Conservation (phyloP, 2,113 vertebrate species). For the Variabilichromis moorii region DNA sequence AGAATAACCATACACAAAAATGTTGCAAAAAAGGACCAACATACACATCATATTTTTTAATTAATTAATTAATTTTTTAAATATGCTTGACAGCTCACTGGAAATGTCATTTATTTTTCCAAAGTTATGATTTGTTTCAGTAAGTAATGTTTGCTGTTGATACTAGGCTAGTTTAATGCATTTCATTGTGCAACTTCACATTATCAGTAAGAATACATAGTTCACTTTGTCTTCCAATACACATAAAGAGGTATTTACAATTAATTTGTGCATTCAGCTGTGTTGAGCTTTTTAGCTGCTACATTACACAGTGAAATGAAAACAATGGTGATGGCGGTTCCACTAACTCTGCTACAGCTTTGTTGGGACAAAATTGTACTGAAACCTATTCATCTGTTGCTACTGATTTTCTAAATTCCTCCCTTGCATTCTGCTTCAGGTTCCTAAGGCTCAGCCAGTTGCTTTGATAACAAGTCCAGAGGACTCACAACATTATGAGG, state of each 20-base stretch:
- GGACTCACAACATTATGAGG: conserved; percentile 96
- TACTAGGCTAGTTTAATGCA: not conserved
- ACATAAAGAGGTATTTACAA: not conserved
- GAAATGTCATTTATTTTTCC: not conserved
- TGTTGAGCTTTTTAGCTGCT: not conserved
- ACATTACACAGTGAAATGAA: not conserved
- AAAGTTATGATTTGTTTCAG: not conserved
- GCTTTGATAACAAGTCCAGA: conserved; percentile 89
- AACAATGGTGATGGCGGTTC: not conserved
- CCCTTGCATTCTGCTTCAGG: conserved; percentile 59
- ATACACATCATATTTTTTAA: not conserved
- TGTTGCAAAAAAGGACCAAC: not conserved
- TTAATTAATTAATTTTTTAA: accelerated
- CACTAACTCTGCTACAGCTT: not conserved
- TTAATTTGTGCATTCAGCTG: not conserved
- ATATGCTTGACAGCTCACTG: not conserved
- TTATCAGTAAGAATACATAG: not conserved
- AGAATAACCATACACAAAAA: not conserved
- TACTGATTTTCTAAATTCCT: not conserved
- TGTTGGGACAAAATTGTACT: not conserved
- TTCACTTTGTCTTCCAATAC: not conserved
- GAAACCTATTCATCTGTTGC: not conserved
- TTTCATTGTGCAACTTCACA: not conserved
- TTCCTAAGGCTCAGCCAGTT: conserved; percentile 91
- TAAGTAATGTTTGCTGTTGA: not conserved